Evolutionary conservation across 2,888 invertebrate genomes (phyloP).

Genomic region (Caenorhabditis parvicauda): DNA sequence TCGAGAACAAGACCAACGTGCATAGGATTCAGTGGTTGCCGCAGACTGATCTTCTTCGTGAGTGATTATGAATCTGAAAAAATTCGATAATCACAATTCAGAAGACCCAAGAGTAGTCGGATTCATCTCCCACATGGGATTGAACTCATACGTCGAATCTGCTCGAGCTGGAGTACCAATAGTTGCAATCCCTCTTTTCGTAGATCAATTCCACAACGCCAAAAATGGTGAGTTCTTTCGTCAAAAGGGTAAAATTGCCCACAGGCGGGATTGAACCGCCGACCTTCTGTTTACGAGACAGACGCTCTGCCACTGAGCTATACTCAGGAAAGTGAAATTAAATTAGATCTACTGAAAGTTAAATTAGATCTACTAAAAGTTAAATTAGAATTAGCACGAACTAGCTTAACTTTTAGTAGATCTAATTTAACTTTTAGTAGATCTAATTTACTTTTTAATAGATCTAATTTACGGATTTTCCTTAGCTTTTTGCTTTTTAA

Average conservation of each 20-base stretch:
- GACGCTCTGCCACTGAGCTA: conserved; percentile 53
- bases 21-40: conserved; percentile 43
- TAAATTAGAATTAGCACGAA: no score
- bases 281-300: conserved; percentile 54
- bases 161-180: conserved; percentile 38
- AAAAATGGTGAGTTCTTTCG: conserved; percentile 11
- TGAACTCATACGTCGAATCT: conserved; percentile 39
- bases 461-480: no score
- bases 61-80: no score
- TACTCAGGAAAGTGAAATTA: no score
- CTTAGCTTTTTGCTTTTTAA: no score
- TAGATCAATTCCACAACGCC: conserved; percentile 34
- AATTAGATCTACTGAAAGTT: no score
- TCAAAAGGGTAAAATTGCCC: no score
- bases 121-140: conserved; percentile 44
- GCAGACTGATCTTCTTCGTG: conserved; percentile 38
- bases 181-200: conserved; percentile 41
- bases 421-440: no score
- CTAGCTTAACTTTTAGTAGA: no score
- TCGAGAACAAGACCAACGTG: conserved; percentile 32
- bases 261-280: conserved; percentile 40
- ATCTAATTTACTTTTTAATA: no score
- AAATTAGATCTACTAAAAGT: no score
- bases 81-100: no score
- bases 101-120: conserved; percentile 27